These are phyloP conservation scores for Philotrypesis tridentata DNA, from an alignment of 1,140 invertebrate genomes.

Conservation along the genomic window DNA sequence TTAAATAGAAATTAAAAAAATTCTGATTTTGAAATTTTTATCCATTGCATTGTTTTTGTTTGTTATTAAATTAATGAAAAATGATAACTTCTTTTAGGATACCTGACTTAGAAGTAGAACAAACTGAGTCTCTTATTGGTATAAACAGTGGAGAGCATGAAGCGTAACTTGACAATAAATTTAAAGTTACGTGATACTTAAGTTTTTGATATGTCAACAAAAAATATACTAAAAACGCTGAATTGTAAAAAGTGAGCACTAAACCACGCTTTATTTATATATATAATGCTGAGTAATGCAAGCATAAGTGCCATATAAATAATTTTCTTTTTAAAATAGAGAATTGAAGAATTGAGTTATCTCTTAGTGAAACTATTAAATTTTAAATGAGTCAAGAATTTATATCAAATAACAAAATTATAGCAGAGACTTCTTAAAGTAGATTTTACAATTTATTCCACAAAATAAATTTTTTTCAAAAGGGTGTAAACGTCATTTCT, in stretches of 20 bases:
- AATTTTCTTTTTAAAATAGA: conserved; percentile 21
- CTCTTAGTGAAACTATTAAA: conserved; percentile 31
- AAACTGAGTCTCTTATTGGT: conserved; percentile 83
- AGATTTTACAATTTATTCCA: conserved; percentile 15
- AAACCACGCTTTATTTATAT: conserved; percentile 22
- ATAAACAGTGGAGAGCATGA: conserved; percentile 76
- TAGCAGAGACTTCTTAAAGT: background rate
- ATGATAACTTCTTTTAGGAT: conserved; percentile 73
- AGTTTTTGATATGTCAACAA: conserved; percentile 41
- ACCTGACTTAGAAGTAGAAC: conserved; percentile 80
- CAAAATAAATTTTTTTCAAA: conserved; percentile 23
- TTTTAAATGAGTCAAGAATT: conserved; percentile 33
- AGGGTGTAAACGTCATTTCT: background rate
- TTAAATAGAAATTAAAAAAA: background rate
- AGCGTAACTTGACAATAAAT: conserved; percentile 73
- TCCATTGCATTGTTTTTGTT: background rate
- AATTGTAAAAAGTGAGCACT: conserved; percentile 39
- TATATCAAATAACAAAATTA: conserved; percentile 31
- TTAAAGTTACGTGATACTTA: conserved; percentile 50
- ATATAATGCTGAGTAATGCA: conserved; percentile 18
- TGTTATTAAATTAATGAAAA: background rate
- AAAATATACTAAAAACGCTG: conserved; percentile 41
- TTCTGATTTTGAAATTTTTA: conserved; percentile 42
- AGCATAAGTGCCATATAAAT: conserved; percentile 36
- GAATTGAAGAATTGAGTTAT: conserved; percentile 16